These are phyloP conservation scores for Drosophila greeni DNA, from an alignment of 2,888 invertebrate species.

Conservation along the genomic window DNA sequence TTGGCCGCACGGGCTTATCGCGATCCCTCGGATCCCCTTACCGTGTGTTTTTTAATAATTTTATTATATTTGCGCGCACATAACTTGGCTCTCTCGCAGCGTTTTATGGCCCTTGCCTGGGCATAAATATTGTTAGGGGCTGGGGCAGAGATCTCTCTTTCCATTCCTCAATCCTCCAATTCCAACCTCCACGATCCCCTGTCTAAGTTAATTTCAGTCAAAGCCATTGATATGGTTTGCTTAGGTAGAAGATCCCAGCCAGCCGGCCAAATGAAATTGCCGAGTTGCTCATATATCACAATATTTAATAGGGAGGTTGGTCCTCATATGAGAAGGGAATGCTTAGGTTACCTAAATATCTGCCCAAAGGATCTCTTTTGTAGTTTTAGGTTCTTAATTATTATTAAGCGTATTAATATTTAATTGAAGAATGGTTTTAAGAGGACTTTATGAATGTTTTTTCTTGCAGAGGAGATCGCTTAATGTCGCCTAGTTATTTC, in stretches of 20 bases:
- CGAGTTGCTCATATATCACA: constrained; percentile 39
- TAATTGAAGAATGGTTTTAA: background rate
- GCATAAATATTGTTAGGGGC: constrained; percentile 50
- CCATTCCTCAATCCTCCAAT: constrained; percentile 7
- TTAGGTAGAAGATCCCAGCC: constrained; percentile 16
- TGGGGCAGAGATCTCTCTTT: constrained; percentile 5
- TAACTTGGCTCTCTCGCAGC: constrained; percentile 53
- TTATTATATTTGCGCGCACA: constrained; percentile 67
- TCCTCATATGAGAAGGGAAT: constrained; percentile 22
- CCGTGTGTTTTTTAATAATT: constrained; percentile 61
- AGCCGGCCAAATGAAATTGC: constrained; percentile 28
- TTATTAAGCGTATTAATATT: background rate
- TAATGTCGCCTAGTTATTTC: too few relatives aligned
- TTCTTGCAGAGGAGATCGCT: too few relatives aligned
- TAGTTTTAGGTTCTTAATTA: background rate
- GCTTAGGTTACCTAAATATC: constrained; percentile 13
- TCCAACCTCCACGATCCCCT: constrained; percentile 8
- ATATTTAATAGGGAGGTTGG: constrained; percentile 44
- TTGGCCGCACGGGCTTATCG: constrained; percentile 40
- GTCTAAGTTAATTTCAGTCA: constrained; percentile 46
- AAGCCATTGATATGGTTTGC: constrained; percentile 47
- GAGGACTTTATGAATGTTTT: too few relatives aligned
- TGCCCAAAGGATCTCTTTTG: constrained; percentile 7
- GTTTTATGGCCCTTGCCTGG: constrained; percentile 51
- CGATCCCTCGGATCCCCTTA: constrained; percentile 62